Percentiles rank a stretch among this genome's conserved stretches.
Evolutionary conservation across 2,113 vertebrate species (phyloP).

Genomic region (Pygoscelis adeliae): DNA sequence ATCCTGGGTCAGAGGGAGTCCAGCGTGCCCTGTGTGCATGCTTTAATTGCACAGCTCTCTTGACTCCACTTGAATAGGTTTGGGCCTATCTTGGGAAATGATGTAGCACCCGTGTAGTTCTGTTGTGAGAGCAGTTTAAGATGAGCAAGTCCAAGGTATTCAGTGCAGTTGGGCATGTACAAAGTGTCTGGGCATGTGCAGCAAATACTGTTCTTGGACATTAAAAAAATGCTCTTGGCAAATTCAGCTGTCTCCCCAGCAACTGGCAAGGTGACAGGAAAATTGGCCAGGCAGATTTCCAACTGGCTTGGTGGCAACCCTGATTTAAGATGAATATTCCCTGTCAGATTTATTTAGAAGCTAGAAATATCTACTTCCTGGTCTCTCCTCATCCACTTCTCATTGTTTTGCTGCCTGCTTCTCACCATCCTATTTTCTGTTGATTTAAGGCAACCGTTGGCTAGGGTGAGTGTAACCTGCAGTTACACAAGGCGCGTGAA

Average conservation of each 20-base stretch:
- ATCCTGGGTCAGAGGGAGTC: neutral
- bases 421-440: neutral
- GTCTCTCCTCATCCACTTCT: neutral
- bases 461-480: neutral
- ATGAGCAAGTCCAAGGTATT: neutral
- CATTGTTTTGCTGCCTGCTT: neutral
- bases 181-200: neutral
- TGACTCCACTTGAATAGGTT: neutral
- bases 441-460: neutral
- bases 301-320: constrained; percentile 21
- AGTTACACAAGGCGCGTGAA: neutral
- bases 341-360: constrained; percentile 36
- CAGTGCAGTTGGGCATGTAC: neutral
- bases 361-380: neutral
- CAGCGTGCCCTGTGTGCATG: rapidly evolving
- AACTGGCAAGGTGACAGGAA: constrained; percentile 50
- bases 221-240: constrained; percentile 4
- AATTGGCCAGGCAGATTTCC: constrained; percentile 30
- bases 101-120: neutral
- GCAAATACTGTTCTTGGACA: constrained; percentile 4
- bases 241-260: constrained; percentile 36
- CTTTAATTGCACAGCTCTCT: neutral
- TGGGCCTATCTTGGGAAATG: neutral
- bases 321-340: constrained; percentile 36
- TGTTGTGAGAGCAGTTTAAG: neutral